Conservation (phyloP, 37 sponge, comb jelly and placozoan species). For the Aplysina aerophoba region DNA sequence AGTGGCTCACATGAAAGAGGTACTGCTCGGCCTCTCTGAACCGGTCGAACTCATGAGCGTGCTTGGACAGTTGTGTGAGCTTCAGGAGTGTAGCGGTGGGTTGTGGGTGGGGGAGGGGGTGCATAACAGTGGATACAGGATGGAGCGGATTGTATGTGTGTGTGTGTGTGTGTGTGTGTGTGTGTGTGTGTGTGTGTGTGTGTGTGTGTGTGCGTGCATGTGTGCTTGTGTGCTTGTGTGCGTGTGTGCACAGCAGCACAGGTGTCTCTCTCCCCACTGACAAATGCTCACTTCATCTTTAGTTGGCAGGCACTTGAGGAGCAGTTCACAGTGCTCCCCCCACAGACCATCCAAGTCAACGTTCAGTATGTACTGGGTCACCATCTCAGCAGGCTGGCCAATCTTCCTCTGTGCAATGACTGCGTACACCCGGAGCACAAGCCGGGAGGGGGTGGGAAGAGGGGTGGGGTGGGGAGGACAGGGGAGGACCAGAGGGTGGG, state of each 20-base stretch:
- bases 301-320: slow-evolving; percentile 79
- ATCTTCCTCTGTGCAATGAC: slow-evolving; percentile 85
- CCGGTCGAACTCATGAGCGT: slow-evolving; percentile 41
- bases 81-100: no score
- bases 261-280: no score
- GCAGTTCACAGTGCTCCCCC: slow-evolving; percentile 80
- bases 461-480: not conserved
- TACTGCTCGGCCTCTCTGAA: slow-evolving; percentile 90
- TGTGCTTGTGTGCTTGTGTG: no score
- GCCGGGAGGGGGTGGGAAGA: not conserved
- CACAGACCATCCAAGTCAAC: slow-evolving; percentile 79
- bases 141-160: not conserved
- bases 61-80: slow-evolving; percentile 56
- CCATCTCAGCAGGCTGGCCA: slow-evolving; percentile 46
- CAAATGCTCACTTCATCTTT: slow-evolving; percentile 74
- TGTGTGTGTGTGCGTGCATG: no score
- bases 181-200: no score
- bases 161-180: not conserved
- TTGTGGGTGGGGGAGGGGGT: no score
- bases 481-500: not conserved
- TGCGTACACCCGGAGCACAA: slow-evolving; percentile 20
- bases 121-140: not conserved
- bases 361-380: slow-evolving; percentile 57
- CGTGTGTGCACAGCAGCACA: no score
- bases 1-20: slow-evolving; percentile 68